Percentiles rank a stretch among this genome's conserved stretches.
Evolutionary conservation across 92 coral and sea anemone species (phyloP).

Genomic region (Phenganax subtilis): DNA sequence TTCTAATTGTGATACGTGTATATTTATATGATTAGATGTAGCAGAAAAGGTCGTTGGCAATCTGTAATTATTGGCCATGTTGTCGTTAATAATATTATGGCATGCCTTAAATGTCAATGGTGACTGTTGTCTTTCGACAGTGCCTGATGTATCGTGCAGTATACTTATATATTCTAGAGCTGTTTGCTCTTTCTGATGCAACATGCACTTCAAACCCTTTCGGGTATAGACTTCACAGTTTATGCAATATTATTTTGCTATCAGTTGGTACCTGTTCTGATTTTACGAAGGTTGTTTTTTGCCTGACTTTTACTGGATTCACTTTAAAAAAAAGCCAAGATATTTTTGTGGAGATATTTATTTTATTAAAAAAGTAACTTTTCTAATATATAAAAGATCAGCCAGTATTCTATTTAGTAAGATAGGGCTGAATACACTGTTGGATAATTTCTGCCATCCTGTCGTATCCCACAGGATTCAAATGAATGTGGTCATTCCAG

Average conservation of each 20-base stretch:
- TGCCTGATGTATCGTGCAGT: too few species aligned
- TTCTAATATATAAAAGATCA: neutral
- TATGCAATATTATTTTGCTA: too few species aligned
- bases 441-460: slow-evolving; percentile 81
- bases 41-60: neutral
- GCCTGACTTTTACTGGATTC: too few species aligned
- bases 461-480: slow-evolving; percentile 83
- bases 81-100: too few species aligned
- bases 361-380: neutral
- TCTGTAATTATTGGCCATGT: neutral
- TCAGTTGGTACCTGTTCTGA: too few species aligned
- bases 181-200: too few species aligned
- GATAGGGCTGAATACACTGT: slow-evolving; percentile 74
- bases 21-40: neutral
- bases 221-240: too few species aligned
- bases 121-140: too few species aligned
- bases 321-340: neutral
- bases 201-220: too few species aligned
- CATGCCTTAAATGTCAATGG: too few species aligned
- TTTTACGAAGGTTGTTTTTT: too few species aligned
- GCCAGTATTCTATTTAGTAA: slow-evolving; percentile 10
- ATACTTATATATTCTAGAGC: too few species aligned
- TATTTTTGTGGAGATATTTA: neutral
- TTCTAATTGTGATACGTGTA: neutral
- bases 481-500: slow-evolving; percentile 92